Percentiles rank a stretch among this genome's conserved stretches.
Evolutionary conservation across 1,140 invertebrate genomes (phyloP).

Genomic region (Zaprionus inermis): DNA sequence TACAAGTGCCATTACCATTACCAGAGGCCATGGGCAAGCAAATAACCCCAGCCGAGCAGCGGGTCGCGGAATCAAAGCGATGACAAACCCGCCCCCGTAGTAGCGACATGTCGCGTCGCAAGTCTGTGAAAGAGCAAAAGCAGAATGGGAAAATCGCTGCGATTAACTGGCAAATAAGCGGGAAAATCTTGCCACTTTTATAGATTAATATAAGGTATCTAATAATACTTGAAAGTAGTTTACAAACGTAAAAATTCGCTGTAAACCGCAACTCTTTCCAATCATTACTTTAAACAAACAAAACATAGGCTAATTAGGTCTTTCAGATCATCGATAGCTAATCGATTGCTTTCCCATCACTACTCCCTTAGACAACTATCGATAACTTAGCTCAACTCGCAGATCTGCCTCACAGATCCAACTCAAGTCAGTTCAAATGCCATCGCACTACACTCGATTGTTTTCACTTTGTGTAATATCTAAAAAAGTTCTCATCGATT

Average conservation of each 20-base stretch:
- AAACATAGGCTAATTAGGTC: too few species aligned
- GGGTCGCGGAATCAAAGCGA: slow-evolving; percentile 11
- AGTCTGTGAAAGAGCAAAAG: not conserved
- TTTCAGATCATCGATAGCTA: not conserved
- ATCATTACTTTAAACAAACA: too few species aligned
- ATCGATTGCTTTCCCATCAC: not conserved
- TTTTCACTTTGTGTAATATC: slow-evolving; percentile 18
- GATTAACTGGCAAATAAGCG: not conserved
- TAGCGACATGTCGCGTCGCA: not conserved
- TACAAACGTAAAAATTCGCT: not conserved
- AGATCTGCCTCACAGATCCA: not conserved
- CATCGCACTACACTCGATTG: not conserved
- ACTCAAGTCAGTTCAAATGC: not conserved
- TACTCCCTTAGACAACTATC: too few species aligned
- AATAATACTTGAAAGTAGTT: not conserved
- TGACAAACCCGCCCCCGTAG: not conserved
- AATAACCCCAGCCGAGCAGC: slow-evolving; percentile 17
- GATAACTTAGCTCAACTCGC: not conserved
- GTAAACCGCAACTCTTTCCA: not conserved
- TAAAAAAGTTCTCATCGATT: slow-evolving; percentile 18
- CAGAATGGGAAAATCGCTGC: not conserved
- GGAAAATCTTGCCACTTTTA: not conserved
- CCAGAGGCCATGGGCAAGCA: slow-evolving; percentile 58
- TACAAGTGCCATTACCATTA: slow-evolving; percentile 58
- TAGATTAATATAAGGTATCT: not conserved